Percentiles rank a stretch among this genome's conserved stretches.
phyloP scores from a whole-genome alignment of 1,140 invertebrate genomes.

The Drosophila insularis region DNA sequence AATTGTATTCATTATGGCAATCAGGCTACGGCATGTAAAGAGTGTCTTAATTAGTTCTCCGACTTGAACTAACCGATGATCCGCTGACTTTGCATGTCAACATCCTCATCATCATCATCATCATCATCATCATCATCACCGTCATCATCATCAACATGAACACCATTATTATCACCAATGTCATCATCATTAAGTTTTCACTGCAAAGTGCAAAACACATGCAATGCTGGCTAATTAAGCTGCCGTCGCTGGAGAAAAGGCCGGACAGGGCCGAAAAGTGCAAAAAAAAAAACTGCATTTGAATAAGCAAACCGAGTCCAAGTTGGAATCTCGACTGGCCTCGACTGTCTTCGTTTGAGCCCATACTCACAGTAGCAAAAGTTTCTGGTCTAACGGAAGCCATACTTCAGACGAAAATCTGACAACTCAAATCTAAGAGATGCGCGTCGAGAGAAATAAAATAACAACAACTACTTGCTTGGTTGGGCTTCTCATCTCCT shows the following conservation, averaged over 20 bases:
- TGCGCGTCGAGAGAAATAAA: slow-evolving; percentile 49
- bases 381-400: slow-evolving; percentile 68
- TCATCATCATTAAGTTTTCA: slow-evolving; percentile 26
- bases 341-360: slow-evolving; percentile 12
- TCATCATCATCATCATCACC: slow-evolving; percentile 26
- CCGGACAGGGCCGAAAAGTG: slow-evolving; percentile 17
- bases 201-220: slow-evolving; percentile 72
- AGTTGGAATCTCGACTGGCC: slow-evolving; percentile 20
- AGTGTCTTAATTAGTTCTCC: slow-evolving; percentile 39
- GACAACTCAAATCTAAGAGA: slow-evolving; percentile 74
- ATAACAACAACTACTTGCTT: slow-evolving; percentile 33
- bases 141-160: slow-evolving; percentile 20
- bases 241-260: slow-evolving; percentile 32
- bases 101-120: slow-evolving; percentile 31
- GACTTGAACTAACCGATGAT: slow-evolving; percentile 42
- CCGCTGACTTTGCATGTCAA: slow-evolving; percentile 55
- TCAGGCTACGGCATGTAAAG: slow-evolving; percentile 1
- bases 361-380: slow-evolving; percentile 62
- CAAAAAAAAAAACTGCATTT: slow-evolving; percentile 38
- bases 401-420: slow-evolving; percentile 75
- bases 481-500: slow-evolving; percentile 17
- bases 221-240: slow-evolving; percentile 74
- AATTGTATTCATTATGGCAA: background rate
- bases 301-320: slow-evolving; percentile 33
- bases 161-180: slow-evolving; percentile 12